These are phyloP conservation scores for Tachyglossus aculeatus DNA, from an alignment of 2,797 vertebrate species.

Conservation along the genomic window DNA sequence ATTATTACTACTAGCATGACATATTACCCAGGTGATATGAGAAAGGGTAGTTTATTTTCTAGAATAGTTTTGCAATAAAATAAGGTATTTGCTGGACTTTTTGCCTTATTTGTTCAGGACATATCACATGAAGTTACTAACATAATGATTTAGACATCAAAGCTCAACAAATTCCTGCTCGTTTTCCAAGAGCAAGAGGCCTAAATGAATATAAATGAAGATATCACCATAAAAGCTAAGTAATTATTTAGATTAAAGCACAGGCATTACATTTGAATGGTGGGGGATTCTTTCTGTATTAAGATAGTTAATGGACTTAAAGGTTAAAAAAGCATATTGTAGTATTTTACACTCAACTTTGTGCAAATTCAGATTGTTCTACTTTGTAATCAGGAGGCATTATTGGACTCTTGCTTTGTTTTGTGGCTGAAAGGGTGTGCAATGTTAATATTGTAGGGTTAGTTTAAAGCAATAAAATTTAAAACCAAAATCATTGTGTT, in stretches of 20 bases:
- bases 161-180: constrained; percentile 8
- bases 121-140: neutral
- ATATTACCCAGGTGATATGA: too few species aligned
- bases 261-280: neutral
- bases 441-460: too few species aligned
- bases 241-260: constrained; percentile 2
- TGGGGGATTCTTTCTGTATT: neutral
- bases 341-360: too few species aligned
- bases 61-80: too few species aligned
- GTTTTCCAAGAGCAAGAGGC: neutral
- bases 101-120: neutral
- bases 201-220: constrained; percentile 9
- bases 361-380: too few species aligned
- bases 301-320: neutral
- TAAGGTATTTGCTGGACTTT: neutral
- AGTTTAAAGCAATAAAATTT: too few species aligned
- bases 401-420: too few species aligned
- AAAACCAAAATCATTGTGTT: too few species aligned
- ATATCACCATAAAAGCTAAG: neutral
- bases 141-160: neutral
- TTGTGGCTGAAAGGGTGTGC: too few species aligned
- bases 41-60: too few species aligned
- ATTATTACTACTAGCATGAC: too few species aligned
- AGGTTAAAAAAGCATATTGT: neutral
- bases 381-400: too few species aligned